phyloP scores from a whole-genome alignment of 2,113 vertebrate genomes.

The Actinemys pallida region DNA sequence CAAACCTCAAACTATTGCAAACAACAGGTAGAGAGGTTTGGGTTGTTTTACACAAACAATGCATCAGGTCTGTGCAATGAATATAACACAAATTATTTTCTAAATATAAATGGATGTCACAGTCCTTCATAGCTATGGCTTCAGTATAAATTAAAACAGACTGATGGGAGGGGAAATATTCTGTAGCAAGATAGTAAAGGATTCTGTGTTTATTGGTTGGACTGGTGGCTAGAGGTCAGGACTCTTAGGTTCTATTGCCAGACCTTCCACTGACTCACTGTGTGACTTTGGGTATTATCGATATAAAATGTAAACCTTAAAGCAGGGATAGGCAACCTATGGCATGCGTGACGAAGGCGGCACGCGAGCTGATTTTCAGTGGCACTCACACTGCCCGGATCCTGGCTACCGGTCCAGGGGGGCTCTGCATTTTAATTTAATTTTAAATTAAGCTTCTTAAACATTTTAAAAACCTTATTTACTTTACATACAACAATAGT shows the following conservation, averaged over 20 bases:
- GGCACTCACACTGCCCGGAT: no score
- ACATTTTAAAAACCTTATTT: no score
- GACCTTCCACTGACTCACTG: not conserved
- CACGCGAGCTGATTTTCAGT: no score
- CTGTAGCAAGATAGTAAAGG: not conserved
- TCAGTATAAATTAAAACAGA: not conserved
- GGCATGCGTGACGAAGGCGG: no score
- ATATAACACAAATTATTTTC: accelerated
- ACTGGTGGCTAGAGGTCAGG: not conserved
- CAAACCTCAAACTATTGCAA: not conserved
- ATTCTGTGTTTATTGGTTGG: not conserved
- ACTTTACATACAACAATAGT: no score
- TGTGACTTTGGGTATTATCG: not conserved
- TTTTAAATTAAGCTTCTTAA: no score
- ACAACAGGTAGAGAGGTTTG: not conserved
- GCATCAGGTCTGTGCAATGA: accelerated
- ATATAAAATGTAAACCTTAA: not conserved
- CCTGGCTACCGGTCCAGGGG: no score
- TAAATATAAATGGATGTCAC: not conserved
- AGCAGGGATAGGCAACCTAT: no score
- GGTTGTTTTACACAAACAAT: not conserved
- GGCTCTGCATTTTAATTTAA: no score
- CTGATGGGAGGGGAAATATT: not conserved
- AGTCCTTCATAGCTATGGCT: not conserved
- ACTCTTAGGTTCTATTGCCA: not conserved